Conservation (phyloP, 2,888 invertebrate species). For the Ormyrus nitidulus region DNA sequence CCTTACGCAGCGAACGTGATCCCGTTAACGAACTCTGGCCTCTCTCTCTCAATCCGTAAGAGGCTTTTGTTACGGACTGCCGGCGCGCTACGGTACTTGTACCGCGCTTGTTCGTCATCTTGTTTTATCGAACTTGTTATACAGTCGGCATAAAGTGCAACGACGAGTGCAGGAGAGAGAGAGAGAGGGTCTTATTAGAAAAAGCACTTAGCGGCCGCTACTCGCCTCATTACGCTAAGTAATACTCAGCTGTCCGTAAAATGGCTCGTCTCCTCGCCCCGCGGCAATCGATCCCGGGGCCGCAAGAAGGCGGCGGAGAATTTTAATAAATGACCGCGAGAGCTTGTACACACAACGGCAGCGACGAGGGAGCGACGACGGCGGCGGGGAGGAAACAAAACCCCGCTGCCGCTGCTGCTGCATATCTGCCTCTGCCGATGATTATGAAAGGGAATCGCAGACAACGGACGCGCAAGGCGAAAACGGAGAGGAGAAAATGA, state of each 20-base stretch:
- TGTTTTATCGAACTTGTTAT: conserved; percentile 34
- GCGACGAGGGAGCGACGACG: too few relatives aligned
- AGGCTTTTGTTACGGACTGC: not conserved
- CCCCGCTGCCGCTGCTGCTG: not conserved
- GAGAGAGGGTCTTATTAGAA: conserved; percentile 41
- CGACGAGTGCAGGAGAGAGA: conserved; percentile 4
- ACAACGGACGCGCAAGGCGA: not conserved
- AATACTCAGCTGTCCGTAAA: conserved; percentile 34
- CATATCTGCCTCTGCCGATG: conserved; percentile 20
- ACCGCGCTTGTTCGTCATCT: not conserved
- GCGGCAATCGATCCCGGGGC: conserved; percentile 18
- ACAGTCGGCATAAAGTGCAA: conserved; percentile 18
- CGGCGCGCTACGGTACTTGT: not conserved
- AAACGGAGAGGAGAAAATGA: not conserved
- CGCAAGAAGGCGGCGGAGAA: not conserved
- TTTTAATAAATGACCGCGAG: conserved; percentile 29
- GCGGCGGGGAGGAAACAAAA: too few relatives aligned
- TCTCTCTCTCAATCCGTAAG: not conserved
- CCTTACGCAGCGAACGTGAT: conserved; percentile 8
- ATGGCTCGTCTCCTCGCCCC: conserved; percentile 7
- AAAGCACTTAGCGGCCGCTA: conserved; percentile 31
- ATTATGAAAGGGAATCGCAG: conserved; percentile 38
- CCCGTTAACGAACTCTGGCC: conserved; percentile 30
- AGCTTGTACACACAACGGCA: not conserved
- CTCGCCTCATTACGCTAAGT: conserved; percentile 51